phyloP scores from a whole-genome alignment of 2,888 invertebrate genomes.

The Marasmarcha lunaedactyla region DNA sequence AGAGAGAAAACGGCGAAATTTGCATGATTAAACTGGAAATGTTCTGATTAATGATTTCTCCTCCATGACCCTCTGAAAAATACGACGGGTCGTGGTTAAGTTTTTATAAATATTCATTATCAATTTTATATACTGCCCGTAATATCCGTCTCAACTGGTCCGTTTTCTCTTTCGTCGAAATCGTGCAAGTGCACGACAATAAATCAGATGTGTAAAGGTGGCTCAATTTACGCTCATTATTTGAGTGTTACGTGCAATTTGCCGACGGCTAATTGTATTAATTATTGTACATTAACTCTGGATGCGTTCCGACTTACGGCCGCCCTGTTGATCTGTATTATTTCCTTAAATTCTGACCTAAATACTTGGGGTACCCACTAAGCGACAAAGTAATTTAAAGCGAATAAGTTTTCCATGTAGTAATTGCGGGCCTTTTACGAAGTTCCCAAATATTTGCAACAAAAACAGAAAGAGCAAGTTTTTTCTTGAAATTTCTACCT shows the following conservation, averaged over 20 bases:
- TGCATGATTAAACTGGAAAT: constrained; percentile 53
- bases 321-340: constrained; percentile 24
- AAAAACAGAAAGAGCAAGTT: no score
- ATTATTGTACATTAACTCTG: constrained; percentile 61
- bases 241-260: constrained; percentile 63
- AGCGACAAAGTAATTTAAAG: background rate
- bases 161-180: constrained; percentile 69
- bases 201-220: constrained; percentile 69
- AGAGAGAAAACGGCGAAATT: constrained; percentile 34
- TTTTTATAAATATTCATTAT: constrained; percentile 68
- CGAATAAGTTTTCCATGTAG: no score
- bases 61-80: constrained; percentile 43
- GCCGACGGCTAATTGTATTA: constrained; percentile 66
- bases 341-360: constrained; percentile 32
- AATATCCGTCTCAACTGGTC: constrained; percentile 59
- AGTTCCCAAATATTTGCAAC: no score
- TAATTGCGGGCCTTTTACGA: no score
- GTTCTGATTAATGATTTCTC: constrained; percentile 58
- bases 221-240: constrained; percentile 67
- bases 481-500: no score
- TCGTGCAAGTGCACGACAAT: constrained; percentile 62
- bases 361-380: constrained; percentile 4
- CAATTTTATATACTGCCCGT: constrained; percentile 59
- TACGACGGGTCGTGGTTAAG: constrained; percentile 49
- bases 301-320: constrained; percentile 43